A percentile compares a stretch with the other conserved stretches of the same genome.
phyloP scores from a whole-genome alignment of 1,140 invertebrate species.

The Leptopilina boulardi region DNA sequence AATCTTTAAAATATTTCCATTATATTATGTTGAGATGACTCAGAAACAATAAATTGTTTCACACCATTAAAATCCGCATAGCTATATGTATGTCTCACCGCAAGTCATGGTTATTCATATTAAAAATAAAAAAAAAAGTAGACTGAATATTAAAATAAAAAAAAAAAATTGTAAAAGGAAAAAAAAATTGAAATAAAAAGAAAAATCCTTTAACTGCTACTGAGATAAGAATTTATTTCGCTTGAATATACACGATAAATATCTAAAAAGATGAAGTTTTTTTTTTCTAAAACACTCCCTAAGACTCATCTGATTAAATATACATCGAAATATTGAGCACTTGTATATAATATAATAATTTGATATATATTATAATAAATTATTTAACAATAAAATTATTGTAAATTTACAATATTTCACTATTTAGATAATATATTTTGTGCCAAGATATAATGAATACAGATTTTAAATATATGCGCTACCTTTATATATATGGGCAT shows the following conservation, averaged over 20 bases:
- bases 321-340: slow-evolving; percentile 61
- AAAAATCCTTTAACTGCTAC: slow-evolving; percentile 37
- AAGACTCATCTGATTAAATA: slow-evolving; percentile 37
- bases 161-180: too few relatives aligned
- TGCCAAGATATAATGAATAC: too few relatives aligned
- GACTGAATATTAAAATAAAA: too few relatives aligned
- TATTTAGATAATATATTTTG: not conserved
- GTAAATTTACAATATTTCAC: not conserved
- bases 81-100: too few relatives aligned
- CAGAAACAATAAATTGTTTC: too few relatives aligned
- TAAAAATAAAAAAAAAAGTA: too few relatives aligned
- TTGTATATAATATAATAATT: slow-evolving; percentile 36
- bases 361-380: slow-evolving; percentile 42
- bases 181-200: not conserved
- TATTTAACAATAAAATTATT: slow-evolving; percentile 23
- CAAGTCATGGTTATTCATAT: too few relatives aligned
- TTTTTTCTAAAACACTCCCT: not conserved
- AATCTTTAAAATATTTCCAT: too few relatives aligned
- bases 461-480: too few relatives aligned
- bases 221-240: slow-evolving; percentile 64
- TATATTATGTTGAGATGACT: too few relatives aligned
- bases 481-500: too few relatives aligned
- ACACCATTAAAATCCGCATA: too few relatives aligned
- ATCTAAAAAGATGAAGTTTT: slow-evolving; percentile 64
- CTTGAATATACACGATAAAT: slow-evolving; percentile 59